Evolutionary conservation across 2,888 invertebrate species (phyloP).

Genomic region (Tanaodytes sp.): DNA sequence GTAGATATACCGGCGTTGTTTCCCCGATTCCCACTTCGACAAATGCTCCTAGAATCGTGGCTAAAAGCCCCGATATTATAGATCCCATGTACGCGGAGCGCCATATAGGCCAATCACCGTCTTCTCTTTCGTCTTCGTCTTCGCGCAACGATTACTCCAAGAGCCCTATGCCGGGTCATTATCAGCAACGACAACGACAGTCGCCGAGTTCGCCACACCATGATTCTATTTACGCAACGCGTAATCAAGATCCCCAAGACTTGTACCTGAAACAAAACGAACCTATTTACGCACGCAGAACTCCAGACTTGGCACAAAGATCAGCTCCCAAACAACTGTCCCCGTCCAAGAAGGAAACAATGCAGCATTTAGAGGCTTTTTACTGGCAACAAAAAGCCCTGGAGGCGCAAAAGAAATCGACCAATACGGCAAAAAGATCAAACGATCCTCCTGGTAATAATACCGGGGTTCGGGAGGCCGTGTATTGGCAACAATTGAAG

Average conservation of each 20-base stretch:
- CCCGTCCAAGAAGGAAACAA: constrained; percentile 66
- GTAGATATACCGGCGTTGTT: constrained; percentile 27
- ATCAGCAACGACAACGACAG: constrained; percentile 24
- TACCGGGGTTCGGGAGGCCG: constrained; percentile 75
- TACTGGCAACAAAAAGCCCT: constrained; percentile 70
- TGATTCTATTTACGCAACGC: constrained; percentile 24
- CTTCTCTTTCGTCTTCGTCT: constrained; percentile 40
- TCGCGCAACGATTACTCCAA: constrained; percentile 40
- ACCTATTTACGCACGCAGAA: constrained; percentile 54
- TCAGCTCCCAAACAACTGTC: constrained; percentile 56
- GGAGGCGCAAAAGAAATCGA: constrained; percentile 62
- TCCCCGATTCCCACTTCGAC: constrained; percentile 29
- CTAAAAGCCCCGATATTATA: constrained; percentile 29
- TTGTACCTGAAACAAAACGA: constrained; percentile 53
- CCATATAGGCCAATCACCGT: constrained; percentile 36
- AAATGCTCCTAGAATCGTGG: constrained; percentile 1
- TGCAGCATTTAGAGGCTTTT: constrained; percentile 68
- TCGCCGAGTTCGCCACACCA: constrained; percentile 19
- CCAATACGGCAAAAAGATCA: constrained; percentile 1
- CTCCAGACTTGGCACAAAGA: constrained; percentile 55
- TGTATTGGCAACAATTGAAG: constrained; percentile 81
- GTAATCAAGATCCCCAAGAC: constrained; percentile 26
- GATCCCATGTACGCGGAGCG: constrained; percentile 27
- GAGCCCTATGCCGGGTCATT: constrained; percentile 34
- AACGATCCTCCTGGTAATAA: constrained; percentile 55